Conservation (phyloP, 1,140 invertebrate genomes). For the Spodoptera frugiperda region DNA sequence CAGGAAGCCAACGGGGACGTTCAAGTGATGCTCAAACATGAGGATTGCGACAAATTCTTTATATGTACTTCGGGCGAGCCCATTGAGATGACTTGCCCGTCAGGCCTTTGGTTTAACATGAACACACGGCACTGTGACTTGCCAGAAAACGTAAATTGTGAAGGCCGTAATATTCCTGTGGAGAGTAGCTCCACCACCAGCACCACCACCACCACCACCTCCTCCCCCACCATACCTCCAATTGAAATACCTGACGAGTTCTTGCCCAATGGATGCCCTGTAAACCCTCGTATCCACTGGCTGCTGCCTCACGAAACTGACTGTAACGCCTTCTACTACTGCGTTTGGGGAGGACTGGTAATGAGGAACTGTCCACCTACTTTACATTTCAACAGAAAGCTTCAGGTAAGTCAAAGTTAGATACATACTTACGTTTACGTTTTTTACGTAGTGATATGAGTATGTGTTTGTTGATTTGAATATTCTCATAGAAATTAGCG, state of each 20-base stretch:
- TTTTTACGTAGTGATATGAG: background rate
- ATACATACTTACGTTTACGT: background rate
- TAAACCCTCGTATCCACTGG: slow-evolving; percentile 68
- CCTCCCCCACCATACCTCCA: background rate
- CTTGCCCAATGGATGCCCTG: slow-evolving; percentile 73
- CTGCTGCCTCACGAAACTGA: slow-evolving; percentile 83
- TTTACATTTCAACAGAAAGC: slow-evolving; percentile 87
- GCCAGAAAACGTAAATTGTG: slow-evolving; percentile 82
- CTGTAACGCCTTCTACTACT: slow-evolving; percentile 88
- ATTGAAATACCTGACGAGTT: no score
- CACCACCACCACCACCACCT: no score
- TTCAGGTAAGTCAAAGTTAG: slow-evolving; percentile 61
- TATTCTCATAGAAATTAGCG: no score
- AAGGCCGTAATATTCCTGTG: slow-evolving; percentile 62
- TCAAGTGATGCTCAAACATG: slow-evolving; percentile 77
- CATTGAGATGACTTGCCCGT: slow-evolving; percentile 83
- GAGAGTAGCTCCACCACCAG: no score
- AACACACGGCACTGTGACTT: slow-evolving; percentile 86
- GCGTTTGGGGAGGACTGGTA: slow-evolving; percentile 81
- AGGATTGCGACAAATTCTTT: slow-evolving; percentile 87
- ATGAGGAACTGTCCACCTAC: slow-evolving; percentile 82
- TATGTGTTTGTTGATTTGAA: background rate
- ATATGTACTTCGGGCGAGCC: slow-evolving; percentile 84
- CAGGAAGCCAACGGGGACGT: slow-evolving; percentile 63
- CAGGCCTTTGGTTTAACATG: slow-evolving; percentile 86